These are phyloP conservation scores for Merodon equestris DNA, from an alignment of 2,888 invertebrate genomes.

Conservation along the genomic window DNA sequence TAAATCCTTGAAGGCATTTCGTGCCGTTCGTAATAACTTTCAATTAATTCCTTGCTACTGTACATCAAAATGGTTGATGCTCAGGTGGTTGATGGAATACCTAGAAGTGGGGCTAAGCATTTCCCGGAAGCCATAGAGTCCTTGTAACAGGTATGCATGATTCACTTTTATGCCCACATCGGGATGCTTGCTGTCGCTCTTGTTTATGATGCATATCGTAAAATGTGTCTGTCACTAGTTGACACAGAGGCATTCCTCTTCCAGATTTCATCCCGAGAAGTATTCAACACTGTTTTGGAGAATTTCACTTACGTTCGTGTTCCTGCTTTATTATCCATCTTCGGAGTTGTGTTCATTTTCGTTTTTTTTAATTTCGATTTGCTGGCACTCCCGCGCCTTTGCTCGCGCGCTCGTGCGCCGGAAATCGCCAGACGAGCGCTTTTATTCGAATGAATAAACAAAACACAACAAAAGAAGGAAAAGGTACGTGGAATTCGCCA, in stretches of 20 bases:
- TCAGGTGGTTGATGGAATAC: not conserved
- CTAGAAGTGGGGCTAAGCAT: too few relatives aligned
- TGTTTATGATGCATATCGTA: slow-evolving; percentile 41
- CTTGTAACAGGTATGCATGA: too few relatives aligned
- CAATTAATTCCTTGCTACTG: too few relatives aligned
- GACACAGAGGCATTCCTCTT: not conserved
- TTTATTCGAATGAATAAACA: slow-evolving; percentile 60
- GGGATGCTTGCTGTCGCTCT: slow-evolving; percentile 10
- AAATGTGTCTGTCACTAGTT: slow-evolving; percentile 23
- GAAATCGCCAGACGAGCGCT: slow-evolving; percentile 53
- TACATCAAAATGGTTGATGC: too few relatives aligned
- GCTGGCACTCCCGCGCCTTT: slow-evolving; percentile 19
- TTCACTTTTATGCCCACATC: not conserved
- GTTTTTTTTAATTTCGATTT: slow-evolving; percentile 52
- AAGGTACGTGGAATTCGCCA: slow-evolving; percentile 29
- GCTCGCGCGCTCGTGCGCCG: slow-evolving; percentile 13
- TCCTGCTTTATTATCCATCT: not conserved
- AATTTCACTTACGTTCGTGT: slow-evolving; percentile 10
- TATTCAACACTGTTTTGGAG: slow-evolving; percentile 21
- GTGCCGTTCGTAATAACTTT: too few relatives aligned
- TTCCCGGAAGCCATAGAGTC: too few relatives aligned
- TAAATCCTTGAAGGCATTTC: too few relatives aligned
- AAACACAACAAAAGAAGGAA: slow-evolving; percentile 39
- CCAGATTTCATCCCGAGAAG: not conserved
- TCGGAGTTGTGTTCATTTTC: slow-evolving; percentile 34